Conservation (phyloP, 1,140 invertebrate genomes). For the Triops cancriformis region DNA sequence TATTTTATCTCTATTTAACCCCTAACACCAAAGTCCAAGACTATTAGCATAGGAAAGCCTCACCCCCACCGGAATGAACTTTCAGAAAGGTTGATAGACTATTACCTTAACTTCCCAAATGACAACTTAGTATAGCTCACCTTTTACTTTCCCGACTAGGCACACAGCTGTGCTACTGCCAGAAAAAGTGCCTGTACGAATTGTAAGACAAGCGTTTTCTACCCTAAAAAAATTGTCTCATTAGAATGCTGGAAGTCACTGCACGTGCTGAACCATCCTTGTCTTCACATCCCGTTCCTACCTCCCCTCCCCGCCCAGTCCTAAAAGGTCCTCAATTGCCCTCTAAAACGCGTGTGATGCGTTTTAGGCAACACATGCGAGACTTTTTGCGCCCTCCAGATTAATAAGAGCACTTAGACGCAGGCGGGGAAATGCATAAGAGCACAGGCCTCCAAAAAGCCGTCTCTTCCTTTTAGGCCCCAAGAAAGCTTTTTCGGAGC, state of each 20-base stretch:
- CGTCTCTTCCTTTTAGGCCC: not conserved
- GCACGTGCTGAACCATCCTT: not conserved
- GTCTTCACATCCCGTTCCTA: no score
- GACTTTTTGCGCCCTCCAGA: not conserved
- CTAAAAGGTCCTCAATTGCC: not conserved
- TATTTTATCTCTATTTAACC: constrained; percentile 14
- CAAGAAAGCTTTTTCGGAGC: not conserved
- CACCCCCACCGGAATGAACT: no score
- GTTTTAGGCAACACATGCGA: not conserved
- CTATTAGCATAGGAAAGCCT: not conserved
- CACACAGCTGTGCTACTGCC: not conserved
- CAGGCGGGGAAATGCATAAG: not conserved
- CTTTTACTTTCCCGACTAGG: not conserved
- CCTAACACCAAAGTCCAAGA: not conserved
- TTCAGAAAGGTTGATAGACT: not conserved
- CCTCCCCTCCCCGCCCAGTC: not conserved
- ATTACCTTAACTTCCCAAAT: constrained; percentile 1
- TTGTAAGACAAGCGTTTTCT: constrained; percentile 1
- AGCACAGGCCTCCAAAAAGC: not conserved
- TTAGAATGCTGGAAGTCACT: not conserved
- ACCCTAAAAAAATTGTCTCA: not conserved
- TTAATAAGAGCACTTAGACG: not conserved
- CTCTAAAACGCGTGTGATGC: not conserved
- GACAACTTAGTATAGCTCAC: not conserved
- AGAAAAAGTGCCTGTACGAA: not conserved